phyloP scores from a whole-genome alignment of 2,113 vertebrate genomes.

The Antechinus stuartii region DNA sequence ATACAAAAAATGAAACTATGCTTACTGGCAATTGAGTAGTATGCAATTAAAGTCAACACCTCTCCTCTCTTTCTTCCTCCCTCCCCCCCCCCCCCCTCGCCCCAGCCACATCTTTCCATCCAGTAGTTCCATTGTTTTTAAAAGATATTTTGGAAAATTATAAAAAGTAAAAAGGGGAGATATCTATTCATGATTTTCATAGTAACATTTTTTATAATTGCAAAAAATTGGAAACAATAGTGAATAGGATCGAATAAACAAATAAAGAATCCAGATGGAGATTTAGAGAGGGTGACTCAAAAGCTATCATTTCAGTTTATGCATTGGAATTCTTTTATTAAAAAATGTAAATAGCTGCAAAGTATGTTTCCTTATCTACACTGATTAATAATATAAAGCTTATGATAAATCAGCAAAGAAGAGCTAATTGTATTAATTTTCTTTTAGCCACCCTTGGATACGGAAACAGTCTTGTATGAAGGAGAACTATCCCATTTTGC shows the following conservation, averaged over 20 bases:
- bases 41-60: not conserved
- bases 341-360: not conserved
- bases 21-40: not conserved
- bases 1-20: not conserved
- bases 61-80: too few species aligned
- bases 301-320: not conserved
- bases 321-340: not conserved
- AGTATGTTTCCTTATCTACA: not conserved
- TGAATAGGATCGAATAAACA: not conserved
- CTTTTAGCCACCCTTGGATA: slow-evolving; percentile 81
- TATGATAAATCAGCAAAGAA: not conserved
- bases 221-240: not conserved
- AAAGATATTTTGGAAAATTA: not conserved
- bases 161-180: not conserved
- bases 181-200: not conserved
- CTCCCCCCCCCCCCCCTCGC: too few species aligned
- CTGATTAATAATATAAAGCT: not conserved
- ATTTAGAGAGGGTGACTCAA: not conserved
- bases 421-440: slow-evolving; percentile 31
- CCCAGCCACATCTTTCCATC: not conserved
- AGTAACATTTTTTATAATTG: not conserved
- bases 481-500: slow-evolving; percentile 86
- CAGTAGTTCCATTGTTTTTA: not conserved
- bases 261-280: not conserved
- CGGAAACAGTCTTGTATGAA: slow-evolving; percentile 86